These are phyloP conservation scores for Eupithecia inturbata DNA, from an alignment of 2,888 invertebrate species.

Conservation along the genomic window DNA sequence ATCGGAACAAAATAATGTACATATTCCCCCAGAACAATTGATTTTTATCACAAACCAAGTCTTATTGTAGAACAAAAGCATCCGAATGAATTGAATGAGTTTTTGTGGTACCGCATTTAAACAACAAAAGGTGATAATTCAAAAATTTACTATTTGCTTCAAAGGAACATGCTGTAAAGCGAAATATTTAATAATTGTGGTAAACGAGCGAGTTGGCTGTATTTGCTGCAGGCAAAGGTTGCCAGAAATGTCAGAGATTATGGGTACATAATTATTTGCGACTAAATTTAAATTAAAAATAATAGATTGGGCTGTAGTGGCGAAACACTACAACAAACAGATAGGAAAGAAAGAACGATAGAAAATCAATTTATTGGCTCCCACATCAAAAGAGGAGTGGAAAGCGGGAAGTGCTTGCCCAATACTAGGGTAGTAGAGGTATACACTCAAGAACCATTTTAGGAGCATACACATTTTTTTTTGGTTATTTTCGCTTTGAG, in stretches of 20 bases:
- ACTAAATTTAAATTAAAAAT: neutral
- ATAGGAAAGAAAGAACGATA: no score
- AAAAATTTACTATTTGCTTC: conserved; percentile 37
- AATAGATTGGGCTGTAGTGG: neutral
- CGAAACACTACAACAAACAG: no score
- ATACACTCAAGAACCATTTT: no score
- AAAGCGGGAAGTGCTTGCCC: no score
- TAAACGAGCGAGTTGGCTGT: conserved; percentile 8
- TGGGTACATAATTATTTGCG: neutral
- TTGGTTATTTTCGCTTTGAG: no score
- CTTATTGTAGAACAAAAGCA: neutral
- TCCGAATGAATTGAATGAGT: conserved; percentile 19
- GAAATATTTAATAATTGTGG: conserved; percentile 25
- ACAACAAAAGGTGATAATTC: conserved; percentile 41
- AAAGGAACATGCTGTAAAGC: conserved; percentile 25
- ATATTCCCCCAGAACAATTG: neutral
- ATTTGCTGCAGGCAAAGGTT: conserved; percentile 12
- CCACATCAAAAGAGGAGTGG: no score
- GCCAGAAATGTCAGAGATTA: neutral
- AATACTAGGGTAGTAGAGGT: no score
- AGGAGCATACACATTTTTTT: no score
- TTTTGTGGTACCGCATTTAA: conserved; percentile 20
- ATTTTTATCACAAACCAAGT: conserved; percentile 1
- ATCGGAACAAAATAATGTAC: no score
- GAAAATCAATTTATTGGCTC: no score